These are phyloP conservation scores for Caiman crocodilus DNA, from an alignment of 2,797 vertebrate genomes.

Conservation along the genomic window DNA sequence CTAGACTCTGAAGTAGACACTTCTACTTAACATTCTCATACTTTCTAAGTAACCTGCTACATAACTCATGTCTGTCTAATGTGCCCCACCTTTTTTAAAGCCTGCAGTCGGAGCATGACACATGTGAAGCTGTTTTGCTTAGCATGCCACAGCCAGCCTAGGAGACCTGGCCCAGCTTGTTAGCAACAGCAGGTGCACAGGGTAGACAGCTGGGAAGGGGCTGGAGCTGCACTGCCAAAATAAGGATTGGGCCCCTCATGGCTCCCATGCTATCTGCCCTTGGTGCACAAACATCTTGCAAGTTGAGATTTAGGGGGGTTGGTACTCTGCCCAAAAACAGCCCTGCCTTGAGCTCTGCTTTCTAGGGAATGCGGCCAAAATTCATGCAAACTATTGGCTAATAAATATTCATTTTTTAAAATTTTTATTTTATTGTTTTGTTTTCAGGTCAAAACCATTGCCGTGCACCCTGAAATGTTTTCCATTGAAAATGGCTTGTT, in stretches of 20 bases:
- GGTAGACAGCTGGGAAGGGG: too few species aligned
- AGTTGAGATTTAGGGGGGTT: too few species aligned
- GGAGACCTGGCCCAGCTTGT: too few species aligned
- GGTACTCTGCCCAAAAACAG: too few species aligned
- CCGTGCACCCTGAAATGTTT: constrained; percentile 90
- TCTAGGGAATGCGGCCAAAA: background rate
- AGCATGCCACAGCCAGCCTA: too few species aligned
- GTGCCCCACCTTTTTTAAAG: background rate
- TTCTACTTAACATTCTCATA: background rate
- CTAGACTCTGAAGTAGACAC: background rate
- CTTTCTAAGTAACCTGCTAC: background rate
- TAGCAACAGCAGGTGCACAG: too few species aligned
- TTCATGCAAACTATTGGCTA: background rate
- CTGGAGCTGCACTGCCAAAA: too few species aligned
- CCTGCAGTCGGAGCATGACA: background rate
- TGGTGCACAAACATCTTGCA: too few species aligned
- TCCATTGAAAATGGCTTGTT: constrained; percentile 93
- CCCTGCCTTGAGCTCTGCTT: background rate
- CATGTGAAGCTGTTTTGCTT: too few species aligned
- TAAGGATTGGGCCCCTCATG: too few species aligned
- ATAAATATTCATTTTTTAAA: background rate
- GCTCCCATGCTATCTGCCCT: too few species aligned
- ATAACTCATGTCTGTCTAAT: background rate
- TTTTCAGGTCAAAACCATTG: constrained; percentile 91
- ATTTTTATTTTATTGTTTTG: too few species aligned